Base-by-base conservation (phyloP, 2,113 vertebrate genomes). In the Pseudopodoces humilis region DNA sequence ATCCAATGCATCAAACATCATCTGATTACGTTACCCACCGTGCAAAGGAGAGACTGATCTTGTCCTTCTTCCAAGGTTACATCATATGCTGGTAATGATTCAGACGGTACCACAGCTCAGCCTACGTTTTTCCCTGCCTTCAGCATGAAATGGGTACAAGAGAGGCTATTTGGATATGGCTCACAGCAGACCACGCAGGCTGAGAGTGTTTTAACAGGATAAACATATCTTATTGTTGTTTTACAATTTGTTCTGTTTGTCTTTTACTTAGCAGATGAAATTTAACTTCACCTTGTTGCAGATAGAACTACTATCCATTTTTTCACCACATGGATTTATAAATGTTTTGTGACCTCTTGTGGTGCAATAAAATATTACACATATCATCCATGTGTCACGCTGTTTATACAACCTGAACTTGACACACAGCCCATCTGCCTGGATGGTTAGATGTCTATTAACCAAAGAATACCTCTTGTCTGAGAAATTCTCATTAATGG, bases 341-440 rank as follows among this genome's bases (percentile, higher is more conserved):
- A 96, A 92, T 91, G 41, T 47, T 90, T 76, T 96, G 3, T 94
- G 97, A 97, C 98, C 96, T 85, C 97, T 97, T 74, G 95, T 98
- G 98, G 97, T 74, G 1, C 3, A 93, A 80, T 37, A 81, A 79
- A 95, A 96, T 92, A 98, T 64, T 95, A 67, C 96, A 97, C 7
- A 8, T 22, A 37, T 39, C 56, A 89, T 59, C 85, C 8, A 22
- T 8, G 25, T 3, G 11, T 35, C 63, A 30, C 6, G 11, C 24
- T 12, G 5, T 62, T 88, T 33, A 63, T 50, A 14, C 49, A 82
- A 87, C 24, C 65, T 79, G 82, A n/a, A 55, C 20, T 24, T 5
- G 3, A 59, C 13, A 35, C 13, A 62, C 7, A 95, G 31, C 24
- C 58, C 33, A 11, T 78, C 52, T 91, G 82, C 22, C 33, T 59